These are phyloP conservation scores for Cataglyphis altisquamis DNA, from an alignment of 2,888 invertebrate species.

Conservation along the genomic window DNA sequence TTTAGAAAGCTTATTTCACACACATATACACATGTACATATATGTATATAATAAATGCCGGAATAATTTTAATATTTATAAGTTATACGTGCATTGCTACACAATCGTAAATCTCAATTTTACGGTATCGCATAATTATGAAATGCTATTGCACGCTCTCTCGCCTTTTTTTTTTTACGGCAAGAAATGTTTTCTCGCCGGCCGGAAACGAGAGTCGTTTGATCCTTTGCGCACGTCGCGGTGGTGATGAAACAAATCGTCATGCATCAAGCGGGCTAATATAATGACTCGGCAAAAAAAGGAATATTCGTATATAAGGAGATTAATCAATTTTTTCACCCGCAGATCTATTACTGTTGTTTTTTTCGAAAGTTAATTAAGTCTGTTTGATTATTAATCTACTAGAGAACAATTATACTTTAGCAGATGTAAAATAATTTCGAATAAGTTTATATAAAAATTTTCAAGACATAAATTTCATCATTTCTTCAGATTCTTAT, in stretches of 20 bases:
- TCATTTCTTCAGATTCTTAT: neutral
- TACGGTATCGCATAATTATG: constrained; percentile 29
- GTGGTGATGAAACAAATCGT: constrained; percentile 43
- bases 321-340: constrained; percentile 37
- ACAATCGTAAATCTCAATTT: constrained; percentile 28
- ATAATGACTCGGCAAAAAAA: constrained; percentile 33
- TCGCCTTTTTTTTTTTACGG: neutral
- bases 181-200: constrained; percentile 26
- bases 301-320: neutral
- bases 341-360: neutral
- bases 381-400: neutral
- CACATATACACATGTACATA: too few relatives aligned
- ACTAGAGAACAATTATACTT: neutral
- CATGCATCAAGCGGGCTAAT: constrained; percentile 29
- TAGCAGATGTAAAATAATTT: neutral
- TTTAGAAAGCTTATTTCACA: neutral
- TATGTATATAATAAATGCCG: neutral
- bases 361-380: neutral
- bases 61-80: neutral
- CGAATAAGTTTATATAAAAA: neutral
- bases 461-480: neutral
- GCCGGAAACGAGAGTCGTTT: constrained; percentile 44
- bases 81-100: constrained; percentile 19
- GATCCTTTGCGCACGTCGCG: constrained; percentile 47
- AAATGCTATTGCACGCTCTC: constrained; percentile 16